Conservation (phyloP, 2,888 invertebrate species). For the Linyphia triangularis region DNA sequence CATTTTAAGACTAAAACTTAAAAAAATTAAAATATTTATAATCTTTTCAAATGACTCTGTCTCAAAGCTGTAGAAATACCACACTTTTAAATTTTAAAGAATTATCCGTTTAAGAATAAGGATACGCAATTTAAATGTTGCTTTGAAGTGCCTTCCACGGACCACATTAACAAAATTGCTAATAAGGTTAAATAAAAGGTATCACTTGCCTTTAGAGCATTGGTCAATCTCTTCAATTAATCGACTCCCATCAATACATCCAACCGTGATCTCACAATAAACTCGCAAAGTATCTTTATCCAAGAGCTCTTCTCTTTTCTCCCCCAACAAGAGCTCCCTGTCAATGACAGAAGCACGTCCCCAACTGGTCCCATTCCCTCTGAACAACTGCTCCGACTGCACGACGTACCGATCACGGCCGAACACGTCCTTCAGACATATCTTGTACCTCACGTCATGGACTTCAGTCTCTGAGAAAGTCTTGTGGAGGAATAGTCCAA, state of each 20-base stretch:
- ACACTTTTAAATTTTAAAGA: no score
- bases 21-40: no score
- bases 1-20: no score
- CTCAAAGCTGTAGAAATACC: no score
- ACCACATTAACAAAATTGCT: no score
- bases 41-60: no score
- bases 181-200: no score
- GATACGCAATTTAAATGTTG: no score
- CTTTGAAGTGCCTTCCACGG: no score
- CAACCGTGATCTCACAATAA: conserved; percentile 15
- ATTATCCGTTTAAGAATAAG: no score
- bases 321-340: neutral
- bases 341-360: conserved; percentile 17
- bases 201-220: no score
- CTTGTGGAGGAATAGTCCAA: conserved; percentile 16
- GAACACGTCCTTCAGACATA: conserved; percentile 12
- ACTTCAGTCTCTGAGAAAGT: neutral
- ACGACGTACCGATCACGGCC: conserved; percentile 6
- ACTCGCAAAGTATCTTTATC: conserved; percentile 13
- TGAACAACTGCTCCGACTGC: conserved; percentile 19
- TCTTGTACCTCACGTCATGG: conserved; percentile 5
- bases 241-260: neutral
- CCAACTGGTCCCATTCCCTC: conserved; percentile 31
- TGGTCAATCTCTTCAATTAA: neutral
- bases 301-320: neutral